phyloP scores from a whole-genome alignment of 2,113 vertebrate species.

The Indri indri region DNA sequence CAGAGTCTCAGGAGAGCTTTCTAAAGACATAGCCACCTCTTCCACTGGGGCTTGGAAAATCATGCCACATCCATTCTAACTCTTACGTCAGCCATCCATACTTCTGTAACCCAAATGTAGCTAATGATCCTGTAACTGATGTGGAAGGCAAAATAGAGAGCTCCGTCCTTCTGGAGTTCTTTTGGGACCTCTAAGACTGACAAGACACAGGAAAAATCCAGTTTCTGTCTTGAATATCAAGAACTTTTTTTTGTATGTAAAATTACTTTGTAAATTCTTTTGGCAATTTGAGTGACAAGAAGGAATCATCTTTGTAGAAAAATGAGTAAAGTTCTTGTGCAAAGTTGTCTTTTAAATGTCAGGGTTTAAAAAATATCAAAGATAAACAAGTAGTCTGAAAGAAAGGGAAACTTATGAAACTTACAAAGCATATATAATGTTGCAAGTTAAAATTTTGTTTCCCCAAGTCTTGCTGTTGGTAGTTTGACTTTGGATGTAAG shows the following conservation, averaged over 20 bases:
- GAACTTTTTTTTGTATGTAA: not conserved
- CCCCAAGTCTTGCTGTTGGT: not conserved
- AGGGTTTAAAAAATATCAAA: constrained; percentile 55
- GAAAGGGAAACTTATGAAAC: constrained; percentile 18
- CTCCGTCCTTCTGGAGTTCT: not conserved
- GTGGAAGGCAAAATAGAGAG: not conserved
- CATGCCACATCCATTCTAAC: not conserved
- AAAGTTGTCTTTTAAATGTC: constrained; percentile 57
- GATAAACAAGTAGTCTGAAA: constrained; percentile 37
- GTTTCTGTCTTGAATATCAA: constrained; percentile 13
- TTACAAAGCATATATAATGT: not conserved
- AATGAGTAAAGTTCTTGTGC: constrained; percentile 34
- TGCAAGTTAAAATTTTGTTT: constrained; percentile 5
- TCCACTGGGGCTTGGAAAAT: constrained; percentile 45
- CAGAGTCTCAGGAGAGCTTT: constrained; percentile 59
- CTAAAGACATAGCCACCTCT: not conserved
- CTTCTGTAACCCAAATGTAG: not conserved
- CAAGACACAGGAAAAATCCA: not conserved
- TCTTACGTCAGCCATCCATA: not conserved
- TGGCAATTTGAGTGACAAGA: constrained; percentile 44
- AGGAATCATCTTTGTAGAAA: constrained; percentile 44
- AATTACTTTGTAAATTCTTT: constrained; percentile 56
- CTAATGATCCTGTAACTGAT: not conserved
- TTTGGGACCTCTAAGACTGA: not conserved
- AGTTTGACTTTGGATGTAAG: not conserved